Evolutionary conservation across 2,888 invertebrate genomes (phyloP).

Genomic region (Acrobasis repandana): DNA sequence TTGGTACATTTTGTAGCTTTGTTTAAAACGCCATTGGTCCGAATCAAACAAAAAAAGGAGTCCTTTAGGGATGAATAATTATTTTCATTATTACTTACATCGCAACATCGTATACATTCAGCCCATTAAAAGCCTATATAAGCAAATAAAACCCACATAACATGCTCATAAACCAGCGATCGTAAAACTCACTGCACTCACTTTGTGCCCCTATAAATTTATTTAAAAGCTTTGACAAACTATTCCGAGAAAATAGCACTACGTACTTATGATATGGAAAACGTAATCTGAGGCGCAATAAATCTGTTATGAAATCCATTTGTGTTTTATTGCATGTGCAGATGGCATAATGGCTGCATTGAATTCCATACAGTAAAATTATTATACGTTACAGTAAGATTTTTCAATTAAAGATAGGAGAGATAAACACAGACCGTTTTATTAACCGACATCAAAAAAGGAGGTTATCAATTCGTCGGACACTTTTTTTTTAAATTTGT

Average conservation of each 20-base stretch:
- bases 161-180: slow-evolving; percentile 60
- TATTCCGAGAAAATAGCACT: slow-evolving; percentile 38
- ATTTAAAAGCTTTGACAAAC: slow-evolving; percentile 55
- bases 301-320: slow-evolving; percentile 17
- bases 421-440: neutral
- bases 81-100: slow-evolving; percentile 44
- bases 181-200: slow-evolving; percentile 73
- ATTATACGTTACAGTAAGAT: neutral
- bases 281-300: slow-evolving; percentile 26
- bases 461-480: too few relatives aligned
- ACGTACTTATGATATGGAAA: slow-evolving; percentile 33
- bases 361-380: neutral
- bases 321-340: slow-evolving; percentile 20
- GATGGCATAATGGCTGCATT: neutral
- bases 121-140: slow-evolving; percentile 72
- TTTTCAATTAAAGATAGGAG: neutral
- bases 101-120: slow-evolving; percentile 45
- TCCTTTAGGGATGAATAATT: slow-evolving; percentile 44
- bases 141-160: slow-evolving; percentile 71
- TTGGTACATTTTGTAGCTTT: too few relatives aligned
- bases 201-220: slow-evolving; percentile 66
- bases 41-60: too few relatives aligned
- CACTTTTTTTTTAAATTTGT: too few relatives aligned
- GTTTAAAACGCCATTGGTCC: too few relatives aligned
- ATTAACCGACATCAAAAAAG: neutral